phyloP scores from a whole-genome alignment of 2,113 vertebrate species.

The Rhinopomastus cyanomelas region DNA sequence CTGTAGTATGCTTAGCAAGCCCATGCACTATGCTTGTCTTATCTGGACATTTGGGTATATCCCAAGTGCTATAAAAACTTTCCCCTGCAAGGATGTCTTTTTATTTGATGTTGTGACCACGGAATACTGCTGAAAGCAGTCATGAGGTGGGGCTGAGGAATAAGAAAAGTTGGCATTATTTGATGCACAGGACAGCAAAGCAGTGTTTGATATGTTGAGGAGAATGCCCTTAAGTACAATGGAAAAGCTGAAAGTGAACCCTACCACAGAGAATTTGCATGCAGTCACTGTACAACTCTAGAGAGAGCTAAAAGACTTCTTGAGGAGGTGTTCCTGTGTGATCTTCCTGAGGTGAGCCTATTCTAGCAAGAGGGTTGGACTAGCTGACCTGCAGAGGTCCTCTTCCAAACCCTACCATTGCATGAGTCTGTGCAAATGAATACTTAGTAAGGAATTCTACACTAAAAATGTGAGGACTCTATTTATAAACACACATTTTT shows the following conservation, averaged over 20 bases:
- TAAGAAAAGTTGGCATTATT: neutral
- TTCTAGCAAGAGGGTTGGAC: too few species aligned
- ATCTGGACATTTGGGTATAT: neutral
- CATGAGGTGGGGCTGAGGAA: neutral
- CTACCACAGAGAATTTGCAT: neutral
- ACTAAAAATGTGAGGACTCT: neutral
- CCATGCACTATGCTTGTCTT: neutral
- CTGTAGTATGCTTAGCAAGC: neutral
- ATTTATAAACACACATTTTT: neutral
- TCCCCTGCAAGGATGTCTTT: neutral
- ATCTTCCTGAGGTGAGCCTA: too few species aligned
- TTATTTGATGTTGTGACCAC: slow-evolving; percentile 24
- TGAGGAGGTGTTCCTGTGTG: neutral
- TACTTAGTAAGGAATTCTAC: neutral
- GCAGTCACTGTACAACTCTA: neutral
- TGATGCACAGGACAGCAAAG: neutral
- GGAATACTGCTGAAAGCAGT: slow-evolving; percentile 19
- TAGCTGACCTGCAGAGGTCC: too few species aligned
- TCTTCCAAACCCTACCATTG: too few species aligned
- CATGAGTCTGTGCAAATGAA: neutral
- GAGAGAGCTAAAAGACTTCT: neutral
- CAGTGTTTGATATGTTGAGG: neutral
- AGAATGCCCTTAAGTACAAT: neutral
- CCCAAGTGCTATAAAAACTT: neutral
- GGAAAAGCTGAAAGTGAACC: neutral